Evolutionary conservation across 1,140 invertebrate species (phyloP).

Genomic region (Bradynema listronoti): DNA sequence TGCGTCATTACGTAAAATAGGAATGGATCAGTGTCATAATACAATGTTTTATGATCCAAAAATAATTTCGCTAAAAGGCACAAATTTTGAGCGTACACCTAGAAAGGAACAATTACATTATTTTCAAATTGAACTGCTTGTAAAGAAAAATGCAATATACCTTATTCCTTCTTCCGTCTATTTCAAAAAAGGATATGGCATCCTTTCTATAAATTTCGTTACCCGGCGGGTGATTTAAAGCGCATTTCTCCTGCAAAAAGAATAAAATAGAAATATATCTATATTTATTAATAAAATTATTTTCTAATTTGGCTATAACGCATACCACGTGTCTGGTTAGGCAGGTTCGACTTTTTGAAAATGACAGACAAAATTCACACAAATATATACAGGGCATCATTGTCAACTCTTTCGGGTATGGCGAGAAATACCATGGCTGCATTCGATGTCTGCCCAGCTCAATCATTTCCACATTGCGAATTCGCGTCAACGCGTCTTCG

Average conservation of each 20-base stretch:
- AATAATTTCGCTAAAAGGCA: slow-evolving; percentile 58
- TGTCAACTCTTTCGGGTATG: slow-evolving; percentile 67
- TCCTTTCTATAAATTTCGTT: slow-evolving; percentile 97
- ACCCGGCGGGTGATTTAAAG: slow-evolving; percentile 87
- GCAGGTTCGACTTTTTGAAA: slow-evolving; percentile 83
- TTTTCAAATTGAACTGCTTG: slow-evolving; percentile 78
- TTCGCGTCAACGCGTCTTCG: slow-evolving; percentile 46
- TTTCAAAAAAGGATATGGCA: slow-evolving; percentile 96
- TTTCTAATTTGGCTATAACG: not conserved
- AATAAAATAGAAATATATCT: no score
- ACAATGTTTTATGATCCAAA: slow-evolving; percentile 58
- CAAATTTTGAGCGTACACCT: slow-evolving; percentile 56
- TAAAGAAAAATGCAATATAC: no score
- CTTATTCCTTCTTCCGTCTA: slow-evolving; percentile 96
- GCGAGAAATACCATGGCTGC: slow-evolving; percentile 56
- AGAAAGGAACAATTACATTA: slow-evolving; percentile 69
- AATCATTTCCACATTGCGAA: slow-evolving; percentile 42
- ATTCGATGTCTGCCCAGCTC: slow-evolving; percentile 42
- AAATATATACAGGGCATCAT: slow-evolving; percentile 85
- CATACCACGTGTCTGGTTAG: slow-evolving; percentile 73
- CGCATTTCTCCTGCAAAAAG: slow-evolving; percentile 73
- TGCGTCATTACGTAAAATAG: slow-evolving; percentile 98
- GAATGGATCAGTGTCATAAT: slow-evolving; percentile 59
- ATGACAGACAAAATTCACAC: slow-evolving; percentile 98
- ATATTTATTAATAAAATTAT: no score